Conservation (phyloP, 2,888 invertebrate species). For the Hypomecis atomaria region DNA sequence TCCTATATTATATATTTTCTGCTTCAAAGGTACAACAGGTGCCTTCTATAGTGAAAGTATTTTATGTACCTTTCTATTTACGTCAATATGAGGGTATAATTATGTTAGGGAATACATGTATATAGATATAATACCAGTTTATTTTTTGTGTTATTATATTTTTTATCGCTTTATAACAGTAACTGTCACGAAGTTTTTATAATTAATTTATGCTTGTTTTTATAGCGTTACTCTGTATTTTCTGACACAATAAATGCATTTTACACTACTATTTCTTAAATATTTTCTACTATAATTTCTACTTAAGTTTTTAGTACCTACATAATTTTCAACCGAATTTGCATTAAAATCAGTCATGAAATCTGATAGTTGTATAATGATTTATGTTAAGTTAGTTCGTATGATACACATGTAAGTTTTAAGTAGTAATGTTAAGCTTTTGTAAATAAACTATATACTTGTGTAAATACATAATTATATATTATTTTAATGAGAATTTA, state of each 20-base stretch:
- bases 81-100: constrained; percentile 74
- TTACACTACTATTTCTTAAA: constrained; percentile 9
- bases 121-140: constrained; percentile 37
- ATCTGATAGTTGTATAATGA: constrained; percentile 17
- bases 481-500: too few relatives aligned
- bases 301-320: constrained; percentile 10
- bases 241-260: constrained; percentile 9
- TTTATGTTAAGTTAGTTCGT: constrained; percentile 10
- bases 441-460: constrained; percentile 7
- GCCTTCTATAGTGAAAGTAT: constrained; percentile 71
- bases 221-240: not conserved
- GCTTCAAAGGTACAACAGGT: constrained; percentile 77
- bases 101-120: constrained; percentile 65
- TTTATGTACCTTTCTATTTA: constrained; percentile 31
- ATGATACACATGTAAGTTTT: not conserved
- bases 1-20: constrained; percentile 29
- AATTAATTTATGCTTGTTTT: not conserved
- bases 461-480: constrained; percentile 7
- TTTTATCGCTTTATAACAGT: not conserved
- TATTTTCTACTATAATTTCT: not conserved
- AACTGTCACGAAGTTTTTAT: not conserved
- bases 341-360: constrained; percentile 20
- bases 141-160: constrained; percentile 16
- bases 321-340: constrained; percentile 20
- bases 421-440: not conserved